phyloP scores from a whole-genome alignment of 2,888 invertebrate species.

The Phengaris arion region DNA sequence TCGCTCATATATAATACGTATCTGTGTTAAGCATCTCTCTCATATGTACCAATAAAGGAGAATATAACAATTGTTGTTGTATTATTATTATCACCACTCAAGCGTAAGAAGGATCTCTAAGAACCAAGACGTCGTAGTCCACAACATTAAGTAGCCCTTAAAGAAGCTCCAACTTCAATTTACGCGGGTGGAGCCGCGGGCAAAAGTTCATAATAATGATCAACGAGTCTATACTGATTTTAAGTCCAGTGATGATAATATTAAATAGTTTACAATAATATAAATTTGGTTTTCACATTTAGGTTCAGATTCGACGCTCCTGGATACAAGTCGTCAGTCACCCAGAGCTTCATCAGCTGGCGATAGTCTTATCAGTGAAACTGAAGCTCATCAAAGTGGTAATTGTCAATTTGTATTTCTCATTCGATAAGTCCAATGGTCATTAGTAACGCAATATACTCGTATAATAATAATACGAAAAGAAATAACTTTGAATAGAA shows the following conservation, averaged over 20 bases:
- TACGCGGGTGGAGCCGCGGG: too few relatives aligned
- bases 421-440: background rate
- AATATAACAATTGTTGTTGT: too few relatives aligned
- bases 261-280: background rate
- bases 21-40: too few relatives aligned
- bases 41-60: too few relatives aligned
- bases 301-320: slow-evolving; percentile 74
- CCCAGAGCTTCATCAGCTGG: slow-evolving; percentile 73
- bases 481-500: background rate
- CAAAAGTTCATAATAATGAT: too few relatives aligned
- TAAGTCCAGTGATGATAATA: background rate
- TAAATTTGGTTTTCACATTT: slow-evolving; percentile 35
- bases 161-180: too few relatives aligned
- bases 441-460: background rate
- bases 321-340: slow-evolving; percentile 71
- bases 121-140: too few relatives aligned
- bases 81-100: too few relatives aligned
- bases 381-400: slow-evolving; percentile 76
- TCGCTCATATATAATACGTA: too few relatives aligned
- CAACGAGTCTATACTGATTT: too few relatives aligned
- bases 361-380: slow-evolving; percentile 71
- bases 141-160: too few relatives aligned
- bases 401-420: slow-evolving; percentile 46
- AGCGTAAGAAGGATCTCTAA: too few relatives aligned
- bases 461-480: background rate